A percentile compares a stretch with the other conserved stretches of the same genome.
These are phyloP conservation scores for Argyra leucocephala DNA, from an alignment of 2,888 invertebrate genomes.

Conservation along the genomic window DNA sequence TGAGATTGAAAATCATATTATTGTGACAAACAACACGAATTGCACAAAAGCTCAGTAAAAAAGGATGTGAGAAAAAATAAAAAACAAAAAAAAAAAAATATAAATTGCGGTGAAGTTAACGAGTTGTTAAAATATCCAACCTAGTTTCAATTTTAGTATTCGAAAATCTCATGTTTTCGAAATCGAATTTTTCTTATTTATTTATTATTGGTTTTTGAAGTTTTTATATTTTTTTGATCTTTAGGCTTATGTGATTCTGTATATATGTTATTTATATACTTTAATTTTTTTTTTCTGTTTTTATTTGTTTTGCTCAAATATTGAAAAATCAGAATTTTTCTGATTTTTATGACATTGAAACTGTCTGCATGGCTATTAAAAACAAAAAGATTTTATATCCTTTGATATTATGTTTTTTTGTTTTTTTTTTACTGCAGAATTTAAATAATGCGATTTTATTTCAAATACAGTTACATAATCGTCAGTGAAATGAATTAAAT, in stretches of 20 bases:
- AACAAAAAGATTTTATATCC: neutral
- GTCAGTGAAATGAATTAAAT: too few species aligned
- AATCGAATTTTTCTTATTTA: too few species aligned
- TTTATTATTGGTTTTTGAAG: too few species aligned
- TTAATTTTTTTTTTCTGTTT: neutral
- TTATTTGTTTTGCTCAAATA: neutral
- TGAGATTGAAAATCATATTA: too few species aligned
- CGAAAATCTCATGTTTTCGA: too few species aligned
- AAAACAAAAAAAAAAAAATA: neutral
- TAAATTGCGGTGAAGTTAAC: neutral
- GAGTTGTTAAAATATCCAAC: neutral
- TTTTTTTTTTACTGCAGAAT: too few species aligned
- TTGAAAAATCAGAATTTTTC: neutral
- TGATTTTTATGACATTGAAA: constrained; percentile 3
- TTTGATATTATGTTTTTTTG: neutral
- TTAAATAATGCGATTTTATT: neutral
- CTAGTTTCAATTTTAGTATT: too few species aligned
- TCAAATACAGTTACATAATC: neutral
- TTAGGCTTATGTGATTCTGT: neutral
- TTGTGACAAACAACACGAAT: too few species aligned
- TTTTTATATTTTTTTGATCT: neutral
- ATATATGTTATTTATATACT: too few species aligned
- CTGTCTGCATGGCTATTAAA: constrained; percentile 2
- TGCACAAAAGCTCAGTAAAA: too few species aligned
- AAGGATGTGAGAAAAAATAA: too few species aligned